Evolutionary conservation across 2,888 invertebrate genomes (phyloP).

Genomic region (Ptychoptera contaminata): DNA sequence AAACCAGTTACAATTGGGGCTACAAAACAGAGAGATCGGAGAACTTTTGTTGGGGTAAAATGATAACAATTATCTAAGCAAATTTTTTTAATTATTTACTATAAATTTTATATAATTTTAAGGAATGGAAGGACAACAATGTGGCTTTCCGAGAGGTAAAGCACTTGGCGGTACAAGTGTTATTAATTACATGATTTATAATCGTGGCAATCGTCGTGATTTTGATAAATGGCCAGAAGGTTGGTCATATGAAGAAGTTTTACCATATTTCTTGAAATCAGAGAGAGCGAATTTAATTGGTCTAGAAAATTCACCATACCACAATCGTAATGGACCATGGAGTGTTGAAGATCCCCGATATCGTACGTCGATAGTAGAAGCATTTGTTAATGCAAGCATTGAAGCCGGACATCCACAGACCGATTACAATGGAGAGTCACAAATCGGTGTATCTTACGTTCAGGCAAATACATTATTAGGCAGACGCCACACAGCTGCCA

Average conservation of each 20-base stretch:
- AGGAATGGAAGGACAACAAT: slow-evolving; percentile 19
- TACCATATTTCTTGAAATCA: slow-evolving; percentile 39
- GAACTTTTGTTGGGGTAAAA: no score
- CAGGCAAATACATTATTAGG: slow-evolving; percentile 41
- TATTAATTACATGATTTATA: slow-evolving; percentile 48
- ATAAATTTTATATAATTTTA: no score
- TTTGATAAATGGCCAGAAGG: slow-evolving; percentile 51
- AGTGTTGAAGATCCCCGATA: slow-evolving; percentile 40
- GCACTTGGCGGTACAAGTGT: slow-evolving; percentile 38
- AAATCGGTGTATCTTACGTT: slow-evolving; percentile 43
- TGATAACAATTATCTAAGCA: no score
- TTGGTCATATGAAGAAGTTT: slow-evolving; percentile 45
- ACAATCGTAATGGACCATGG: slow-evolving; percentile 40
- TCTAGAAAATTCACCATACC: slow-evolving; percentile 32
- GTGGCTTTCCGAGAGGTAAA: slow-evolving; percentile 35
- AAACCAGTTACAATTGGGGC: slow-evolving; percentile 50
- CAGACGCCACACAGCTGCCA: slow-evolving; percentile 43
- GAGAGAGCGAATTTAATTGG: slow-evolving; percentile 36
- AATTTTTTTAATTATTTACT: no score
- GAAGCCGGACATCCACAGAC: slow-evolving; percentile 44
- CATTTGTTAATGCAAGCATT: slow-evolving; percentile 41
- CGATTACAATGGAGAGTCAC: slow-evolving; percentile 46
- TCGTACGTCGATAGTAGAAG: slow-evolving; percentile 31
- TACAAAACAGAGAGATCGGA: slow-evolving; percentile 62
- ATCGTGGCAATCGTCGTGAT: slow-evolving; percentile 49